Conservation (phyloP, 2,113 vertebrate species). For the Coryphaenoides rupestris region DNA sequence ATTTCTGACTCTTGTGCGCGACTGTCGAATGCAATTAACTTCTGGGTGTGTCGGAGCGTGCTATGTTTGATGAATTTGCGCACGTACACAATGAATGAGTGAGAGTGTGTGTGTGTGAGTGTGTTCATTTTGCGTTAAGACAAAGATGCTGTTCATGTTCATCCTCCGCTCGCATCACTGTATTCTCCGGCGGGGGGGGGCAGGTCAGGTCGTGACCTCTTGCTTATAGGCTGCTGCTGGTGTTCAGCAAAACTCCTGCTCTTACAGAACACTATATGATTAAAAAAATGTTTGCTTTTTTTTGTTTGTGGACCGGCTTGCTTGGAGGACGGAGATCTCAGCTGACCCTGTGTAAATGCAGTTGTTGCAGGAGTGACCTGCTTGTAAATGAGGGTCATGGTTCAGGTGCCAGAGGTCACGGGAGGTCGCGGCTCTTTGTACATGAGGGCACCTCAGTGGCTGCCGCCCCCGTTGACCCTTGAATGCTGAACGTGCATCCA, state of each 20-base stretch:
- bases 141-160: conserved; percentile 25
- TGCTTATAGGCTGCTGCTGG: conserved; percentile 39
- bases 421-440: conserved; percentile 56
- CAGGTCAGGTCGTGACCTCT: conserved; percentile 43
- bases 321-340: conserved; percentile 69
- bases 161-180: conserved; percentile 24
- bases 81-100: too few species aligned
- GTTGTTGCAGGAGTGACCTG: conserved; percentile 74
- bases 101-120: neutral
- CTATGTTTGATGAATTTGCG: too few species aligned
- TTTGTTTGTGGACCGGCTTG: too few species aligned
- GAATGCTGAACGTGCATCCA: conserved; percentile 77
- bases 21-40: too few species aligned
- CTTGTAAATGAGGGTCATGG: conserved; percentile 78
- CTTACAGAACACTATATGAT: conserved; percentile 59
- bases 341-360: conserved; percentile 80
- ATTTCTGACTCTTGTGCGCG: neutral
- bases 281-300: conserved; percentile 63
- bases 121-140: neutral
- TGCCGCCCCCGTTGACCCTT: conserved; percentile 59
- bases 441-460: conserved; percentile 52
- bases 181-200: conserved; percentile 30
- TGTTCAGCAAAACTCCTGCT: conserved; percentile 41
- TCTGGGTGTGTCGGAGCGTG: too few species aligned
- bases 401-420: conserved; percentile 70